These are phyloP conservation scores for Rousettus madagascariensis DNA, from an alignment of 2,797 vertebrate genomes.

Conservation along the genomic window DNA sequence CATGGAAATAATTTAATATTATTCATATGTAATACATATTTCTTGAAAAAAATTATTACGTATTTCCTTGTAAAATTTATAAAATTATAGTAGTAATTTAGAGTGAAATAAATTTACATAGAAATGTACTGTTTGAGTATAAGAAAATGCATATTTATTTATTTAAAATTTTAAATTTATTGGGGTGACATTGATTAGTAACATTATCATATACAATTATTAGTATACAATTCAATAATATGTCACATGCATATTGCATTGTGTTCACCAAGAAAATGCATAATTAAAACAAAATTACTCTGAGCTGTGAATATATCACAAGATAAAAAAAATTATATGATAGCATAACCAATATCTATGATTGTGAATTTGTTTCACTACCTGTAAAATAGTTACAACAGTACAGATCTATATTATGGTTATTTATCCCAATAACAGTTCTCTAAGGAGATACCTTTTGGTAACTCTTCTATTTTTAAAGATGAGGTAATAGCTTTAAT, in stretches of 20 bases:
- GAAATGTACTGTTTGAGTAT: background rate
- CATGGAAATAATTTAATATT: background rate
- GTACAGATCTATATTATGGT: background rate
- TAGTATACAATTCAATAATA: no score
- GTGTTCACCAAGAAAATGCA: background rate
- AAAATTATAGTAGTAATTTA: background rate
- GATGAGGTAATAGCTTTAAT: background rate
- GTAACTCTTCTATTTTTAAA: background rate
- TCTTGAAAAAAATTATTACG: background rate
- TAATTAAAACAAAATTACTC: background rate
- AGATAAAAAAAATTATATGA: background rate
- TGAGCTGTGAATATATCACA: background rate
- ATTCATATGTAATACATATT: background rate
- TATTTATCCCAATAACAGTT: background rate
- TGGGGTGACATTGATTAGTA: no score
- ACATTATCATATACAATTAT: no score
- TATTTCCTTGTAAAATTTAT: constrained; percentile 29
- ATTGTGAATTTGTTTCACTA: background rate
- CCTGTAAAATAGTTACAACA: background rate
- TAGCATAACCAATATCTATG: background rate
- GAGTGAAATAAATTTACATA: background rate
- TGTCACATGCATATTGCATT: no score
- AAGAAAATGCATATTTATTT: background rate
- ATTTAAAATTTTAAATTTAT: no score
- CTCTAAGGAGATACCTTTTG: background rate